These are phyloP conservation scores for Brienomyrus longianalis DNA, from an alignment of 2,113 vertebrate species.

Conservation along the genomic window DNA sequence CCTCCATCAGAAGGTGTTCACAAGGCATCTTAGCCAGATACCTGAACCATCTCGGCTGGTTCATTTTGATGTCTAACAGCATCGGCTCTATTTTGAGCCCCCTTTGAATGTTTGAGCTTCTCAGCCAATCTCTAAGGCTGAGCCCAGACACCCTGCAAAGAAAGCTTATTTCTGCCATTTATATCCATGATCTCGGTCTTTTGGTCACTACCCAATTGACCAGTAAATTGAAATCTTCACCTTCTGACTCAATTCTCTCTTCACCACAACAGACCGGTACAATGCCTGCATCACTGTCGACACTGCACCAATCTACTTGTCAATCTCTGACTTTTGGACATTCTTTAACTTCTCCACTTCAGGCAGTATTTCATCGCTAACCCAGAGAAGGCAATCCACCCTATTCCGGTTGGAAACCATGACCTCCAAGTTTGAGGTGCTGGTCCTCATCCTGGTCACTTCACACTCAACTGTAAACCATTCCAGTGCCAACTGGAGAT, in stretches of 20 bases:
- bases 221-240: not conserved
- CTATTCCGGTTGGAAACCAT: not conserved
- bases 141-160: not conserved
- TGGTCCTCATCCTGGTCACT: not conserved
- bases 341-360: not conserved
- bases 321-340: not conserved
- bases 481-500: not conserved
- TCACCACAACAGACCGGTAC: not conserved
- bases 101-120: too few species aligned
- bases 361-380: not conserved
- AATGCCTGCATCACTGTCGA: not conserved
- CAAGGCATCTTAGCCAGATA: not conserved
- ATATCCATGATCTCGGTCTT: not conserved
- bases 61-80: not conserved
- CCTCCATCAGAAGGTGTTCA: not conserved
- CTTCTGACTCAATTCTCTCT: not conserved
- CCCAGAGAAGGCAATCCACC: not conserved
- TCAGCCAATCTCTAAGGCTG: not conserved
- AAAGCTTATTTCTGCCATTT: not conserved
- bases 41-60: not conserved
- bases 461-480: not conserved
- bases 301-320: not conserved
- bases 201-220: not conserved
- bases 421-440: not conserved
- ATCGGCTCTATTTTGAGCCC: not conserved